Conservation (phyloP, 2,797 vertebrate species). For the Anguilla pacifica region DNA sequence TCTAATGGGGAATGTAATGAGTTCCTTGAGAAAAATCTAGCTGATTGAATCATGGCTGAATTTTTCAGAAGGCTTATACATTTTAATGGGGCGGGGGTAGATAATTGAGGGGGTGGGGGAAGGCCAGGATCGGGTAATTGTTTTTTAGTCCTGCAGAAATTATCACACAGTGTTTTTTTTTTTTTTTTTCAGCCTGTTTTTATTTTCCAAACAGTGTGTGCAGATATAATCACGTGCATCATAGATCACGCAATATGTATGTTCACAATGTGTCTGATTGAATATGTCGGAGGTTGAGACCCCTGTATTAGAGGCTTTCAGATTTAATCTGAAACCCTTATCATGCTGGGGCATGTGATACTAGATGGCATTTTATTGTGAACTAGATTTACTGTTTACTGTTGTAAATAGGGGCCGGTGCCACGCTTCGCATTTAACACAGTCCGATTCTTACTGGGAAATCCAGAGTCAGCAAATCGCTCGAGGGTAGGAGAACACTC, state of each 20-base stretch:
- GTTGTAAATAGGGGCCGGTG: background rate
- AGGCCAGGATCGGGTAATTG: background rate
- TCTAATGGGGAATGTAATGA: background rate
- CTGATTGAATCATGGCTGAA: background rate
- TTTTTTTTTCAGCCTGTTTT: no score
- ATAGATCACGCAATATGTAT: no score
- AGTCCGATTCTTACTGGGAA: background rate
- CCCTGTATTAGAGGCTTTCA: background rate
- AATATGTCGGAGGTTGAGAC: no score
- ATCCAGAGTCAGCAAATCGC: background rate
- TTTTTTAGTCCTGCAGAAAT: background rate
- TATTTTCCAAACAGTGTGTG: no score
- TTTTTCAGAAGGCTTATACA: background rate
- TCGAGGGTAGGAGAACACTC: background rate
- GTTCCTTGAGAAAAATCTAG: background rate
- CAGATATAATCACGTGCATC: no score
- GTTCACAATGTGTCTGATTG: no score
- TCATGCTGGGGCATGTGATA: background rate
- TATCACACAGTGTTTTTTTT: background rate
- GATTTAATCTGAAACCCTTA: background rate
- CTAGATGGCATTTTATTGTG: background rate
- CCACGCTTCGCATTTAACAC: background rate
- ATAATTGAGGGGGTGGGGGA: background rate
- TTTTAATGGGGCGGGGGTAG: background rate
- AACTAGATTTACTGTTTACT: background rate